Base-by-base conservation (phyloP, 2,113 vertebrate species). In the Grallaria varia region DNA sequence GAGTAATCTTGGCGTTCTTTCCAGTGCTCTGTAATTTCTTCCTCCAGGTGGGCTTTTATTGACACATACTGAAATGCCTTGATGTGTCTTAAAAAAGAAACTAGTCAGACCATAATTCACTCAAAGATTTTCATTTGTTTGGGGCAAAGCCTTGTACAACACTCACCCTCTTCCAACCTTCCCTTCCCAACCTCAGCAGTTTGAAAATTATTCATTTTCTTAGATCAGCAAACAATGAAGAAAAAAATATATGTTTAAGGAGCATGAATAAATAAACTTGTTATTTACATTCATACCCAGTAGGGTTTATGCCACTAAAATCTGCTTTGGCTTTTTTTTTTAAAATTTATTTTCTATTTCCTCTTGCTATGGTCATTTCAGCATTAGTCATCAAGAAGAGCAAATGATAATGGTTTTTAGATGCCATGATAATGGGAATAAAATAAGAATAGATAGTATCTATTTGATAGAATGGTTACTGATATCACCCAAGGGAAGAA, bases 11-110 rank as follows among this genome's bases (percentile, higher is more conserved):
- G 95, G 89, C 39, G 21, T 91, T 96, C 81, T 90, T 95, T 97
- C 92, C 90, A 92, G 68, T 67, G 73, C 92, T 96, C 53, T 94
- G 93, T 95, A 94, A 90, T 94, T 97, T 93, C 92, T 96, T 96
- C 69, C 84, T 95, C 95, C 91, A 91, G 82, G 89, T 96, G 94
- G 90, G 62, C 95, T 97, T 97, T 97, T 96, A 96, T 90, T 92
- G 96, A 96, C 76, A 88, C 55, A 64, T 69, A 73, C 63, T 52
- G 68, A 92, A 96, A 93, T 63, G 73, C 73, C 92, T 95, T 93
- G 93, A 97, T 97, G 84, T 97, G 50, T 58, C 62, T 96, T 93
- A 69, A 95, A 90, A 95, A 73, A 93, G 87, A 72, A 79, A 88
- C 69, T 76, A 89, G 64, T 81, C 55, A 84, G 69, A 56, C 45